Percentiles rank a stretch among this genome's conserved stretches.
Evolutionary conservation across 2,797 vertebrate genomes (phyloP).

Genomic region (Enteromius treurensis): DNA sequence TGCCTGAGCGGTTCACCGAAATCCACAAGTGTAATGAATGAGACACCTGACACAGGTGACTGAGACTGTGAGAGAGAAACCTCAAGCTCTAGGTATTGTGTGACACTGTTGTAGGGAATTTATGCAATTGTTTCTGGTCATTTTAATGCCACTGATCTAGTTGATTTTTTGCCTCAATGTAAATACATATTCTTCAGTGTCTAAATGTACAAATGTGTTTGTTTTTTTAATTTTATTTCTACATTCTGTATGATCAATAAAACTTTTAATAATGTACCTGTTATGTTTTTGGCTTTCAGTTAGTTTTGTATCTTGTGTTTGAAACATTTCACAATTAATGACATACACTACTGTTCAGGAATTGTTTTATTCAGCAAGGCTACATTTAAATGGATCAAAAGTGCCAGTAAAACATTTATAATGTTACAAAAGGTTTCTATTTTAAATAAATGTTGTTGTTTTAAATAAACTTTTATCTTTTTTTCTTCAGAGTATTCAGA

Average conservation of each 20-base stretch:
- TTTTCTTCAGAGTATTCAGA: not conserved
- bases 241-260: constrained; percentile 72
- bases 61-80: constrained; percentile 18
- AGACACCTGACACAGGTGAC: not conserved
- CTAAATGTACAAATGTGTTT: constrained; percentile 59
- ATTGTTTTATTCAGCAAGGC: not conserved
- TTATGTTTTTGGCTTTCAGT: not conserved
- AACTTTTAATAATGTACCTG: constrained; percentile 53
- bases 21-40: constrained; percentile 29
- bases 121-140: constrained; percentile 56
- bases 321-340: not conserved
- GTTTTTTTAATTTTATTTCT: constrained; percentile 53
- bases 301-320: not conserved
- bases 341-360: not conserved
- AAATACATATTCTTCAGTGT: constrained; percentile 72
- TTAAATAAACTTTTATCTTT: not conserved
- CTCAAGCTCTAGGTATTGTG: constrained; percentile 49
- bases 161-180: constrained; percentile 66
- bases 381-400: not conserved
- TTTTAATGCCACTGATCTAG: constrained; percentile 48
- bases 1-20: constrained; percentile 34
- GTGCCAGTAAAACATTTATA: not conserved
- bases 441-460: not conserved
- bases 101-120: constrained; percentile 68
- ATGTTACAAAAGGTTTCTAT: not conserved